Base-by-base conservation (phyloP, 2,113 vertebrate genomes). In the Xenotilapia caudafasciata region DNA sequence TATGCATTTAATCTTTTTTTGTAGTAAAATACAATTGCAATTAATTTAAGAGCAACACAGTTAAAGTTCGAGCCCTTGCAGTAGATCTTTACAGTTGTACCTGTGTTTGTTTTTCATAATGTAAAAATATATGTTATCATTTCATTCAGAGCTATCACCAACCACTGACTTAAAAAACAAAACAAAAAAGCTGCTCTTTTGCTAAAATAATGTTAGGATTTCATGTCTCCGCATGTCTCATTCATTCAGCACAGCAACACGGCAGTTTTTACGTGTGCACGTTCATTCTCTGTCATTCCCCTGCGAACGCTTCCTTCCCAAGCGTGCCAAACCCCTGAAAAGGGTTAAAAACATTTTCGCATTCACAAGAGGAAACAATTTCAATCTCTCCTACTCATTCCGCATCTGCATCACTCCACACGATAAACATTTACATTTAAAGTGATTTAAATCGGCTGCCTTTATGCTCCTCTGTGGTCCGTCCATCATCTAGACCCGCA, bases 381-480 rank as follows among this genome's bases (percentile, higher is more conserved):
- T 95, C 91, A 88, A 89, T 92, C 88, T 91, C 91, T 86, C 90
- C 92, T 92, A 85, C 94, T 95, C 89, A 85, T 62, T 94, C 87
- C 62, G 89, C 93, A 95, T 96, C 95, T 96, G 95, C 96, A 96
- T 96, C 94, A 94, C 92, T 90, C 93, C 85, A 77, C 80, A 55
- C 90, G 92, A 95, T 95, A 97, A 96, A 96, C 95, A 96, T 96
- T 96, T 96, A 95, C 96, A 96, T 96, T 96, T 96, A 96, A 96
- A 96, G 95, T 96, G 96, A 96, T 97, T 96, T 96, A 96, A 96
- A 95, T 93, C 92, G 90, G 90, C 84, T 89, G 93, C 94, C 85
- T 96, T 96, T 95, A 94, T 95, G 95, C 96, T 91, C 88, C 93
- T 92, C 89, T 90, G 94, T 89, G 90, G 86, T 93, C 90, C 90